Evolutionary conservation across 1,140 invertebrate species (phyloP), one percentile per base, ranked within the genome.

Genomic region (Philopotamus ludificatus): DNA sequence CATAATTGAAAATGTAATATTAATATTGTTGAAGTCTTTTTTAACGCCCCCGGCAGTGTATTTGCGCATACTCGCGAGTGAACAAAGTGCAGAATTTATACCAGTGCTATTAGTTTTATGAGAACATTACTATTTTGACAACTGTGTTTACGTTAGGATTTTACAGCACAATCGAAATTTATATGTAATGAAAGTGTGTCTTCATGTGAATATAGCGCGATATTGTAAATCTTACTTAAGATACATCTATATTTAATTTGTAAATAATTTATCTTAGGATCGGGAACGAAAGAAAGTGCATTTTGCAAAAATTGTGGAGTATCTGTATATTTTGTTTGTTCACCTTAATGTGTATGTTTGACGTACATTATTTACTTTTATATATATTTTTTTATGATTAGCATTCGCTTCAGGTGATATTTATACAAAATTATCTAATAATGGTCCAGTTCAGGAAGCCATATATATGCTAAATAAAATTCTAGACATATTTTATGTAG

Each of bases 91-190:
- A 39, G 15, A 20, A 8, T 42, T 22, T 7, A 20, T 42, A 57
- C 54, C 54, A 57, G 54, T 57, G 54, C 34, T 57, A 41, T 55
- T 16, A 57, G 4, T 42, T 57, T 42, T 57, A 49, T 16, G 20
- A 53, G 23, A 34, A 34, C 4, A 4, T 53, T 26, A 53, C 1
- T 18, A 16, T 12, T 2, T 50, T 3, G 34, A 55, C 23, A 3
- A 7, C 21, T 2, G 15, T 55, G 16, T 16, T 54, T 54, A 18
- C 34, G 15, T 55, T 55, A 34, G 15, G 15, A 2, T 39, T 55
- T 18, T 39, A 39, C 20, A 39, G 53, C 53, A 55, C 53, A 55
- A 55, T 8, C 21, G 23, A 39, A 10, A 18, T 16, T 39, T 25
- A 26, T 26, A n/a, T 25, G n/a, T 25, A 3, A 18, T 10, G 22